Percentiles rank a stretch among this genome's conserved stretches.
Evolutionary conservation across 2,888 invertebrate species (phyloP).

Genomic region (Apodemia duryi): DNA sequence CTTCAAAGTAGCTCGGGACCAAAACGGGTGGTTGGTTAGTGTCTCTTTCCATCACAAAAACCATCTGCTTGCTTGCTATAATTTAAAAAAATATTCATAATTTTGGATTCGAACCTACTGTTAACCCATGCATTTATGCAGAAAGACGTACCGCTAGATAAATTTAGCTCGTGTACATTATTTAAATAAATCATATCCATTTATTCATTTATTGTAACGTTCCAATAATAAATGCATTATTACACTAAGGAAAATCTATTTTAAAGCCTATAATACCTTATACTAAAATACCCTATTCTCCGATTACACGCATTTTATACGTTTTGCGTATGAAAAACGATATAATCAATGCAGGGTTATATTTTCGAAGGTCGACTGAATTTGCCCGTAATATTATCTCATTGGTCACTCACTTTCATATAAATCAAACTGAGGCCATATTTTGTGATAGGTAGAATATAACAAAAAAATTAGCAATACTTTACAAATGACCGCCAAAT

Average conservation of each 20-base stretch:
- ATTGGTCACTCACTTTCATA: background rate
- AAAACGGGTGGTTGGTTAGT: too few relatives aligned
- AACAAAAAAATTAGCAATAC: background rate
- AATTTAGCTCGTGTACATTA: too few relatives aligned
- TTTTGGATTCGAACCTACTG: too few relatives aligned
- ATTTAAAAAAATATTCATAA: too few relatives aligned
- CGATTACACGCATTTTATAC: conserved; percentile 66
- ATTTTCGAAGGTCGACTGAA: background rate
- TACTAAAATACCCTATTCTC: conserved; percentile 68
- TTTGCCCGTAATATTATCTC: background rate
- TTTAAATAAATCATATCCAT: conserved; percentile 42
- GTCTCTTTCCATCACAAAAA: too few relatives aligned
- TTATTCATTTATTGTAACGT: conserved; percentile 35
- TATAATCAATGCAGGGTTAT: conserved; percentile 63
- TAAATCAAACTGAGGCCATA: background rate
- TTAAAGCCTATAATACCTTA: conserved; percentile 54
- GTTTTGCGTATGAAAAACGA: conserved; percentile 53
- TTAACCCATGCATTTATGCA: too few relatives aligned
- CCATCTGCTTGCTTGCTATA: too few relatives aligned
- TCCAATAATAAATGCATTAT: conserved; percentile 50
- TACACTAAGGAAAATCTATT: conserved; percentile 46
- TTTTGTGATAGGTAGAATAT: background rate
- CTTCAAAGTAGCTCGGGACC: too few relatives aligned
- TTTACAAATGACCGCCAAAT: background rate
- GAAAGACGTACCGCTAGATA: too few relatives aligned